A percentile compares a stretch with the other conserved stretches of the same genome.
Conservation (phyloP, 2,797 vertebrate species). For the Danionella dracula region DNA sequence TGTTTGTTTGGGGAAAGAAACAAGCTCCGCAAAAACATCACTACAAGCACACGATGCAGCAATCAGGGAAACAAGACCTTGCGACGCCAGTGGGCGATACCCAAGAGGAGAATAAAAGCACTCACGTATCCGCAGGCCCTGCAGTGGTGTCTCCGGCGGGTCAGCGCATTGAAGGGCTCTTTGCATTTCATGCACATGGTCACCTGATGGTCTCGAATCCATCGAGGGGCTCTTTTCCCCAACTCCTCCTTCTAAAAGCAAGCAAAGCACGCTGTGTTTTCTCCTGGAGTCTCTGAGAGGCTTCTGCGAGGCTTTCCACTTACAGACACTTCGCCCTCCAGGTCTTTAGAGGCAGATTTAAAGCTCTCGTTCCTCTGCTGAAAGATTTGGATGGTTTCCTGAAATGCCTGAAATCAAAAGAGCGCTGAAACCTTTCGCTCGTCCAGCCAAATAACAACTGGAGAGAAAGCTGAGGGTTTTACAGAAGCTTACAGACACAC, state of each 20-base stretch:
- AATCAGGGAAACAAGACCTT: too few relatives aligned
- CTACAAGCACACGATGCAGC: too few relatives aligned
- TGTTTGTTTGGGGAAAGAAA: too few relatives aligned
- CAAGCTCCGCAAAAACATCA: too few relatives aligned
- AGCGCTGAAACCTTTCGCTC: not conserved
- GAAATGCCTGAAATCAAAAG: conserved; percentile 53
- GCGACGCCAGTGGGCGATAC: too few relatives aligned
- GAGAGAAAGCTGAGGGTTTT: conserved; percentile 57
- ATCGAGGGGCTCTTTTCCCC: conserved; percentile 81
- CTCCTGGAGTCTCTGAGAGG: too few relatives aligned
- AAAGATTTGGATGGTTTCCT: conserved; percentile 79
- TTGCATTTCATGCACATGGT: conserved; percentile 84
- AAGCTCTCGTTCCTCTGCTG: conserved; percentile 88
- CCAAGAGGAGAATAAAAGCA: too few relatives aligned
- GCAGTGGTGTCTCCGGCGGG: conserved; percentile 83
- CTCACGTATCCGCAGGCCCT: conserved; percentile 86
- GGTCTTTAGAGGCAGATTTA: conserved; percentile 79
- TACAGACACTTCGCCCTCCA: conserved; percentile 77
- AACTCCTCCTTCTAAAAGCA: conserved; percentile 65
- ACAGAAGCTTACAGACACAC: too few relatives aligned
- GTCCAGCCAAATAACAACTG: too few relatives aligned
- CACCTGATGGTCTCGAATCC: conserved; percentile 87
- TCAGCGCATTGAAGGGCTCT: conserved; percentile 80
- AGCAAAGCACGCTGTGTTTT: not conserved
- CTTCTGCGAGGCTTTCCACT: too few relatives aligned